These are phyloP conservation scores for Galaxias olidus DNA, from an alignment of 2,797 vertebrate species.

Conservation along the genomic window DNA sequence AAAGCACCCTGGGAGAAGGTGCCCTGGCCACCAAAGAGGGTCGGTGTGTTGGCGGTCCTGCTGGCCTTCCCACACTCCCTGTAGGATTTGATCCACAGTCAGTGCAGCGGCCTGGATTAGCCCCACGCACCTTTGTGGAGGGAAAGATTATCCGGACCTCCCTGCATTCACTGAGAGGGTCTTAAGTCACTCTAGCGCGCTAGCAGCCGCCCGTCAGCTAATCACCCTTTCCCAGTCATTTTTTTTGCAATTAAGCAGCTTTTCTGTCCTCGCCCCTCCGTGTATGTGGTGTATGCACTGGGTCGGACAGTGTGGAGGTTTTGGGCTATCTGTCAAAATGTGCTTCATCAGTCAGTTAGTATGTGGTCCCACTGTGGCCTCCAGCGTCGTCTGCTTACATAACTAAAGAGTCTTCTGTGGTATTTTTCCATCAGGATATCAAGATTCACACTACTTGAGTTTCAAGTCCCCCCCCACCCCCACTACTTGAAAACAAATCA, in stretches of 20 bases:
- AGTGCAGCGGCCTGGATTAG: constrained; percentile 75
- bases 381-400: constrained; percentile 19
- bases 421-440: neutral
- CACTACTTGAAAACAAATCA: too few species aligned
- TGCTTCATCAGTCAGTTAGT: constrained; percentile 17
- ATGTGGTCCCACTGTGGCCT: constrained; percentile 1
- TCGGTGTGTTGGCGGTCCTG: constrained; percentile 52
- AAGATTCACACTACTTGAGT: neutral
- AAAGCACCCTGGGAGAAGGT: constrained; percentile 53
- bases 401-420: neutral
- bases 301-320: constrained; percentile 25
- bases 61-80: constrained; percentile 79
- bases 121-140: constrained; percentile 76
- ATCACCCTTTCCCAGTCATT: constrained; percentile 67
- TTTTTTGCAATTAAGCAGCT: constrained; percentile 77
- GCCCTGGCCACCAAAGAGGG: constrained; percentile 60
- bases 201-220: constrained; percentile 70
- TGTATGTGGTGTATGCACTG: constrained; percentile 44
- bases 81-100: constrained; percentile 73
- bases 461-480: too few species aligned
- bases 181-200: constrained; percentile 77
- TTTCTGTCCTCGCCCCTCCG: constrained; percentile 49
- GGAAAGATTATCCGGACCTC: constrained; percentile 80
- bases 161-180: constrained; percentile 75
- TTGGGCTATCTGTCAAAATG: constrained; percentile 33